Base-by-base conservation (phyloP, 2,113 vertebrate species). In the Pseudopodoces humilis region DNA sequence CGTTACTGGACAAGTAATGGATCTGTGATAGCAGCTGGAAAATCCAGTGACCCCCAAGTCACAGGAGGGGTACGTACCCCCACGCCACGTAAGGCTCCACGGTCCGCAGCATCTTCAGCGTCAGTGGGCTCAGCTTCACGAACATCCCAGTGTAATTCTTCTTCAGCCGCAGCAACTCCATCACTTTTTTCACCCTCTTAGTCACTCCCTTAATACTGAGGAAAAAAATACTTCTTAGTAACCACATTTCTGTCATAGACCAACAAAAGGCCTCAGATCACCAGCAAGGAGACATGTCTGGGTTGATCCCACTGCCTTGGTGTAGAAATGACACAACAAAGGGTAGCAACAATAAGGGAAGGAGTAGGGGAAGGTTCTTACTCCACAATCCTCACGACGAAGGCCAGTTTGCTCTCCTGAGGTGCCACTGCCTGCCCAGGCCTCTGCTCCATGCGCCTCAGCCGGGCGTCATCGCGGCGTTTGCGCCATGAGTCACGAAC, bases 11-110 rank as follows among this genome's bases (percentile, higher is more conserved):
- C 30, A 37, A 88, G 46, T 9, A 58, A 20, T 8, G 0, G n/a
- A 50, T 83, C 24, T 80, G 55, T 15, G n/a, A 41, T 1, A 79
- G 6, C 53, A 63, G 13, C 46, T 20, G 10, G 30, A 90, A 23
- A 24, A 65, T 2, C 10, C 72, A 33, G 1, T 1, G 14, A 21
- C 11, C 18, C 58, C 15, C 28, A 39, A 28, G 39, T 6, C n/a
- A 41, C 0, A 0, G 30, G 44, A 78, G 14, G 6, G 2, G 11
- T 6, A 96, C 99, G 97, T 37, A 99, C 99, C 99, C 99, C 99
- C 99, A 99, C 0, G 98, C 98, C 78, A 99, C 98, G 0, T 99
- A 99, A 3, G 99, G 99, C 76, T 99, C 99, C 80, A 99, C 98
- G 1, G 97, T 75, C 56, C 94, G 98, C 87, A 99, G 97, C 98